Percentiles rank a stretch among this genome's conserved stretches.
phyloP scores from a whole-genome alignment of 1,140 invertebrate species.

The Stegodyphus mimosarum region DNA sequence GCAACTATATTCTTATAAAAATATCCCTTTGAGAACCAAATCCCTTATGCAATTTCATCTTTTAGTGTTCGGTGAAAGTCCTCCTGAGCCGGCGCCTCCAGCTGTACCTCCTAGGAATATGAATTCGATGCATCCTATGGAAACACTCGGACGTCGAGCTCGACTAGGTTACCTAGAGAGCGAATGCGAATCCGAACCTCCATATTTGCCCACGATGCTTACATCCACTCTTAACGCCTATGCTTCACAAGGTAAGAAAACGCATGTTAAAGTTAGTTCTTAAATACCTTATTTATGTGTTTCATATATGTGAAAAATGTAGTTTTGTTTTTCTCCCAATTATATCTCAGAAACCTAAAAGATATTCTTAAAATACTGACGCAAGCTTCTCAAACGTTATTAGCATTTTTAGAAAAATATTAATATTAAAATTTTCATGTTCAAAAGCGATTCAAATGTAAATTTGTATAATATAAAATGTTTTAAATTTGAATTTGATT shows the following conservation, averaged over 20 bases:
- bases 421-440: too few species aligned
- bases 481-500: too few species aligned
- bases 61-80: constrained; percentile 61
- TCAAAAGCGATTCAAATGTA: too few species aligned
- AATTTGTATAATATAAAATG: too few species aligned
- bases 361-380: too few species aligned
- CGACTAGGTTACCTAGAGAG: constrained; percentile 58
- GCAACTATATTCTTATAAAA: too few species aligned
- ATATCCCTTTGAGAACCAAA: too few species aligned
- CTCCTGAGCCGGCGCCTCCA: constrained; percentile 61
- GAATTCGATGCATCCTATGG: constrained; percentile 55
- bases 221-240: constrained; percentile 52
- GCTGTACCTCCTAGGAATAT: constrained; percentile 56
- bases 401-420: too few species aligned
- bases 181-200: constrained; percentile 61
- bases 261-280: not conserved
- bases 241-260: constrained; percentile 57
- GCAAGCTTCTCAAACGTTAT: too few species aligned
- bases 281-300: not conserved
- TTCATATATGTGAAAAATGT: too few species aligned
- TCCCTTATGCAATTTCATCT: not conserved
- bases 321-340: too few species aligned
- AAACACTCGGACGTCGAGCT: constrained; percentile 49
- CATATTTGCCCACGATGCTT: constrained; percentile 60
- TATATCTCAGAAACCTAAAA: too few species aligned